Evolutionary conservation across 2,797 vertebrate species (phyloP).

Genomic region (Acestrorhynchus altus): DNA sequence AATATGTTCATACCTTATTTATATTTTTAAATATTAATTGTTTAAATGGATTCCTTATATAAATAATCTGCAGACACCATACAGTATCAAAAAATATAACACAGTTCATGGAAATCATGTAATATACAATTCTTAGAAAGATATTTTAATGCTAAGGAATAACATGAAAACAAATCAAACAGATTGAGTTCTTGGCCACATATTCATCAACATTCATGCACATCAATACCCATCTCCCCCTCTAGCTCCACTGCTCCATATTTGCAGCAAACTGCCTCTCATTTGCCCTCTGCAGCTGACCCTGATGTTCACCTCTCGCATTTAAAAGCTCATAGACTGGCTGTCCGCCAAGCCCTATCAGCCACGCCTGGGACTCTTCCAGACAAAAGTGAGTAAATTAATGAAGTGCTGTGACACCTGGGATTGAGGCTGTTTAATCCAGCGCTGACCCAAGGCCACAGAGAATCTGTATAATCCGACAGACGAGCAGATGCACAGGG

Average conservation of each 20-base stretch:
- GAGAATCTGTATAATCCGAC: constrained; percentile 39
- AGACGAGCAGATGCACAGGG: constrained; percentile 18
- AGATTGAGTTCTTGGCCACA: not conserved
- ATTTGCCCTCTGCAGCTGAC: constrained; percentile 29
- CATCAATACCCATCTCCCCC: constrained; percentile 32
- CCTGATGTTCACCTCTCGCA: constrained; percentile 20
- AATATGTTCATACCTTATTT: not conserved
- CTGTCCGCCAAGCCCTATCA: constrained; percentile 28
- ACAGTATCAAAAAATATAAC: not conserved
- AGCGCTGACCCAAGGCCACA: constrained; percentile 25
- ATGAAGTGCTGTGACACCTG: constrained; percentile 52
- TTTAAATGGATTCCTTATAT: not conserved
- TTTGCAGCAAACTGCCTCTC: constrained; percentile 3
- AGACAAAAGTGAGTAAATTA: constrained; percentile 47
- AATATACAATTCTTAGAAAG: not conserved
- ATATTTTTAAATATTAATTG: not conserved
- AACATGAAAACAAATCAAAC: not conserved
- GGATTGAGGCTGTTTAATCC: constrained; percentile 46
- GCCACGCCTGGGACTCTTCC: constrained; percentile 31
- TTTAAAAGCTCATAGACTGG: constrained; percentile 33
- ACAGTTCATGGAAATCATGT: not conserved
- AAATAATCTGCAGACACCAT: not conserved
- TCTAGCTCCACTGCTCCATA: constrained; percentile 22
- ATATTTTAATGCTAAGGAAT: not conserved
- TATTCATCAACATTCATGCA: constrained; percentile 16